A percentile compares a stretch with the other conserved stretches of the same genome.
phyloP scores from a whole-genome alignment of 2,888 invertebrate species.

The Agrotis exclamationis region DNA sequence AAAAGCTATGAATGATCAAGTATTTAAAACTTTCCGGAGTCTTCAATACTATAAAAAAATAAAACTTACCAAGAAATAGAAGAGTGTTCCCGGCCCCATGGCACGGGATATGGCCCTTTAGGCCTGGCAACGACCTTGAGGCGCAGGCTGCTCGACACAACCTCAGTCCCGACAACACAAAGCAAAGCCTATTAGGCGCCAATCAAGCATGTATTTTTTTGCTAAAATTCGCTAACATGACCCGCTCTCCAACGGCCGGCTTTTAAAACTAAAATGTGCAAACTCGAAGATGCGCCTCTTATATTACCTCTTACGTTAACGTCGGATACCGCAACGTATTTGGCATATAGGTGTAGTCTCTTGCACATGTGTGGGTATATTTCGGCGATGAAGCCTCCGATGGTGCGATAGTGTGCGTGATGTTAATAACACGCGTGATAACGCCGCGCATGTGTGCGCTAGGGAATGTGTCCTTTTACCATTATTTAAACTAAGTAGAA shows the following conservation, averaged over 20 bases:
- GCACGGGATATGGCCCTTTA: constrained; percentile 82
- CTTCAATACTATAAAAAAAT: constrained; percentile 8
- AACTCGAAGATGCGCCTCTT: constrained; percentile 90
- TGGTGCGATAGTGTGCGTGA: constrained; percentile 68
- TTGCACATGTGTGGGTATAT: constrained; percentile 81
- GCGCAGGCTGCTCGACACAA: constrained; percentile 63
- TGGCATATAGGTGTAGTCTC: constrained; percentile 82
- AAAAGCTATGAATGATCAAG: constrained; percentile 13
- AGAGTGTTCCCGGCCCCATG: constrained; percentile 86
- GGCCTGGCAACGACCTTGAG: constrained; percentile 72
- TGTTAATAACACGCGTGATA: constrained; percentile 73
- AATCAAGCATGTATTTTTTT: constrained; percentile 77
- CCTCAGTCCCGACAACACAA: constrained; percentile 76
- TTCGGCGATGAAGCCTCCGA: constrained; percentile 80
- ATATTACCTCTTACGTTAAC: constrained; percentile 90
- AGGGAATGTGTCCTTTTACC: constrained; percentile 74
- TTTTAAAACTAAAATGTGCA: constrained; percentile 90
- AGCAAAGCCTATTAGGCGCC: constrained; percentile 73
- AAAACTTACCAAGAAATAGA: constrained; percentile 85
- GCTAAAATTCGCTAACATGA: constrained; percentile 85
- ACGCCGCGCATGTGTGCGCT: constrained; percentile 67
- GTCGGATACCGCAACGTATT: constrained; percentile 89
- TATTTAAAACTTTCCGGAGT: neutral
- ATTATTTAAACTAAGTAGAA: constrained; percentile 70
- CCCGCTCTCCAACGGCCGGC: constrained; percentile 86